Base-by-base conservation (phyloP, 92 coral and sea anemone species). In the Hydrozoanthus gracilis region DNA sequence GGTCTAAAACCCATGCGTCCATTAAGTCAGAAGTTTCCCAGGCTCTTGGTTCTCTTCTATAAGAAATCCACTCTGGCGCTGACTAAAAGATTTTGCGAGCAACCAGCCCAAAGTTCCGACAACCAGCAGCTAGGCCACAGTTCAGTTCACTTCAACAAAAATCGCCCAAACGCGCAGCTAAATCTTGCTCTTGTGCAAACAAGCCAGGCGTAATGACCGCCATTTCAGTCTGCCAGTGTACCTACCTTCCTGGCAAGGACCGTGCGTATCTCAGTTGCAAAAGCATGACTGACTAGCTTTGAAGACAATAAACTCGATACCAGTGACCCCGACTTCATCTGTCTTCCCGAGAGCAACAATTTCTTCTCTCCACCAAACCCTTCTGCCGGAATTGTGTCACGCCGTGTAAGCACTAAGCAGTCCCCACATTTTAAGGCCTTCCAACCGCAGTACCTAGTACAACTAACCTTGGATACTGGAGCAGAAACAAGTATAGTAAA, bases 11-110 rank as follows among this genome's bases (percentile, higher is more conserved):
- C 11, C 88, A 87, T 39, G 88, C 87, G 6, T 79, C 91, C 18
- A 11, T 90, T 52, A 88, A 89, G 62, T 66, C 91, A 8, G 83
- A 89, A 76, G 86, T 89, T 67, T 89, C 90, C 17, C 91, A 65
- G 69, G 88, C 88, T 47, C 48, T 88, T 9, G 93, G 89, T 44
- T 91, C 89, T n/a, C n/a, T 58, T 10, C 88, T 89, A 7, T 84
- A 73, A n/a, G 92, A 91, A 71, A 77, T 91, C 27, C 87, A 80
- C 64, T 66, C 64, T 15, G 20, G 88, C 64, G 78, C 89, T 14
- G 92, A 89, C 65, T 13, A 92, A 79, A 91, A 88, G 75, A 73
- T 88, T 14, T 76, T 91, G 44, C 83, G 73, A 16, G 64, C 93
- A 13, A 39, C 52, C 16, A 54, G 77, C 12, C 13, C 83, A 14